Conservation (phyloP, 2,113 vertebrate genomes). For the Scomber colias region DNA sequence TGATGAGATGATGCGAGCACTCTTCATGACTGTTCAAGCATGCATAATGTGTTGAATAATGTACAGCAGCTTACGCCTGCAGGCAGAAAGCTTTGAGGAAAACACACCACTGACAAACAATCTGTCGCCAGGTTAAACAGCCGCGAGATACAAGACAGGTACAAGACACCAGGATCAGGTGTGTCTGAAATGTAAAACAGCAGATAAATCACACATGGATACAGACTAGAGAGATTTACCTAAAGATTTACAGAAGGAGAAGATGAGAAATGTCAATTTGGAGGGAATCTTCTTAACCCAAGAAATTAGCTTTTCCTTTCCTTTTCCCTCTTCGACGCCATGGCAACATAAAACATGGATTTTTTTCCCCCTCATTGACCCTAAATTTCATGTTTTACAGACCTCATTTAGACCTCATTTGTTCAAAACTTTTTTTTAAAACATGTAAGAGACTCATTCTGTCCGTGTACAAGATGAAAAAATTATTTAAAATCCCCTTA, state of each 20-base stretch:
- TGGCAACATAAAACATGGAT: too few species aligned
- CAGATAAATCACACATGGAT: background rate
- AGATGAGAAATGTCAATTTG: too few species aligned
- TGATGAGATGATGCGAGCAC: background rate
- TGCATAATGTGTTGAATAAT: constrained; percentile 43
- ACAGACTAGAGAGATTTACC: background rate
- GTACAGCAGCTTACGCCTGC: background rate
- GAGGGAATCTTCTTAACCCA: too few species aligned
- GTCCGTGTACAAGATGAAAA: too few species aligned
- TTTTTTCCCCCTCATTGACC: too few species aligned
- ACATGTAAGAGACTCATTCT: too few species aligned
- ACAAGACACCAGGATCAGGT: background rate
- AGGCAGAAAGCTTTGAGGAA: background rate
- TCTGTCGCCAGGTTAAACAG: background rate
- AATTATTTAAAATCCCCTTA: too few species aligned
- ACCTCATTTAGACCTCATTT: too few species aligned
- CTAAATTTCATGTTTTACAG: too few species aligned
- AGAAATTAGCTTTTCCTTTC: too few species aligned
- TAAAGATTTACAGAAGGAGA: background rate
- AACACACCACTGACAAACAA: background rate
- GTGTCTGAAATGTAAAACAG: background rate
- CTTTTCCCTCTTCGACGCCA: too few species aligned
- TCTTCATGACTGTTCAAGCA: constrained; percentile 6
- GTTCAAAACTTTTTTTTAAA: too few species aligned
- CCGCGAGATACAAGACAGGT: background rate